Evolutionary conservation across 1,140 invertebrate species (phyloP).

Genomic region (Zelostemma sp.): DNA sequence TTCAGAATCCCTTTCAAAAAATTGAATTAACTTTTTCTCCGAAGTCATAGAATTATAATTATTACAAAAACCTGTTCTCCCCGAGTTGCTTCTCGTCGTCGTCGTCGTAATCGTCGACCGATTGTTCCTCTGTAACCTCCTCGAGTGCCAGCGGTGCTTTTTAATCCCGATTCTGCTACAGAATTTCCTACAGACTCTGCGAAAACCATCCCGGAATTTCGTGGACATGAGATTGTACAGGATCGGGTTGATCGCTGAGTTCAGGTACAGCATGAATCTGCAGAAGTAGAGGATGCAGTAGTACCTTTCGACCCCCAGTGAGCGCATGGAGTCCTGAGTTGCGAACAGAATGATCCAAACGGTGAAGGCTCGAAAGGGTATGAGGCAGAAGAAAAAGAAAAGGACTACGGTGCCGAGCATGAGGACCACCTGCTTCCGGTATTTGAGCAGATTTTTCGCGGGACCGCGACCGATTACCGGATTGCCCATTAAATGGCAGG

Average conservation of each 20-base stretch:
- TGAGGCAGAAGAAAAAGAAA: constrained; percentile 87
- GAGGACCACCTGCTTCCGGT: constrained; percentile 80
- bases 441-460: constrained; percentile 73
- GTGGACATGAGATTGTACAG: constrained; percentile 87
- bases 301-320: constrained; percentile 80
- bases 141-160: background rate
- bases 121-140: background rate
- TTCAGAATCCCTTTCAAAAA: no score
- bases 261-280: constrained; percentile 87
- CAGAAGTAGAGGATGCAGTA: constrained; percentile 86
- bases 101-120: background rate
- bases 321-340: constrained; percentile 72
- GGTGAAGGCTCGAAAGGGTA: constrained; percentile 85
- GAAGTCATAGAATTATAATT: no score
- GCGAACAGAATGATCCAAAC: constrained; percentile 81
- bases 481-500: constrained; percentile 78
- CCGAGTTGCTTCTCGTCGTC: background rate
- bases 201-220: constrained; percentile 85
- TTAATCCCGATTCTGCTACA: background rate
- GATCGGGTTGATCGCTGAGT: constrained; percentile 87
- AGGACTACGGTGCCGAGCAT: constrained; percentile 89
- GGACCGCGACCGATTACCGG: constrained; percentile 73
- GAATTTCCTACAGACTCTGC: constrained; percentile 26
- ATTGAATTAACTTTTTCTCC: no score
- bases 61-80: constrained; percentile 2